phyloP scores from a whole-genome alignment of 2,888 invertebrate species.

The Chydorus sphaericus region DNA sequence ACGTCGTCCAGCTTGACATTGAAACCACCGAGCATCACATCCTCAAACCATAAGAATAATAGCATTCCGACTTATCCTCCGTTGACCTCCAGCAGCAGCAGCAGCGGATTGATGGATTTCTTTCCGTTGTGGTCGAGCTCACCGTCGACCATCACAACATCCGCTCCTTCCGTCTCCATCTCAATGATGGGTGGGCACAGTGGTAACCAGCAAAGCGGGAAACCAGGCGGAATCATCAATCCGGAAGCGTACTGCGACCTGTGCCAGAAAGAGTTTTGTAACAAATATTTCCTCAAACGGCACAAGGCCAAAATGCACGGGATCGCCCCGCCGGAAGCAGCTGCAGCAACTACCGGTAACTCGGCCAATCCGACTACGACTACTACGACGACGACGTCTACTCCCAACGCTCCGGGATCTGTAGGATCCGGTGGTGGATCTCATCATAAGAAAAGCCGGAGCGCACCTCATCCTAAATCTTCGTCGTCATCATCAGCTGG shows the following conservation, averaged over 20 bases:
- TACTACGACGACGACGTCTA: background rate
- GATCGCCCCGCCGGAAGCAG: background rate
- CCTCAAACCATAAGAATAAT: background rate
- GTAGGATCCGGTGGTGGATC: background rate
- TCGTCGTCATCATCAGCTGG: background rate
- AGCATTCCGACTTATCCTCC: background rate
- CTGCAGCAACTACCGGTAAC: background rate
- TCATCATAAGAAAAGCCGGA: background rate
- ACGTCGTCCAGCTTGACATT: background rate
- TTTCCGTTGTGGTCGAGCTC: slow-evolving; percentile 12
- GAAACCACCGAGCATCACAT: background rate
- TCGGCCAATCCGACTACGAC: background rate
- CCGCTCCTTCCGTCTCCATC: slow-evolving; percentile 4
- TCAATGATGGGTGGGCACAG: background rate
- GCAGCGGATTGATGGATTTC: slow-evolving; percentile 1
- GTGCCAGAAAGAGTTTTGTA: slow-evolving; percentile 56
- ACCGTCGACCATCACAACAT: background rate
- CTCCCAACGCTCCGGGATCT: background rate
- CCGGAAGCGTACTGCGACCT: slow-evolving; percentile 45
- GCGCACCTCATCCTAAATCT: background rate
- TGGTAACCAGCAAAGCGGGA: background rate
- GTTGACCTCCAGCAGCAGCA: background rate
- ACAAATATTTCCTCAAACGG: slow-evolving; percentile 51
- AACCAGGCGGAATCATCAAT: slow-evolving; percentile 20
- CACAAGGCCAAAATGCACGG: slow-evolving; percentile 40